Conservation (phyloP, 2,113 vertebrate species). For the Aegithalos caudatus region DNA sequence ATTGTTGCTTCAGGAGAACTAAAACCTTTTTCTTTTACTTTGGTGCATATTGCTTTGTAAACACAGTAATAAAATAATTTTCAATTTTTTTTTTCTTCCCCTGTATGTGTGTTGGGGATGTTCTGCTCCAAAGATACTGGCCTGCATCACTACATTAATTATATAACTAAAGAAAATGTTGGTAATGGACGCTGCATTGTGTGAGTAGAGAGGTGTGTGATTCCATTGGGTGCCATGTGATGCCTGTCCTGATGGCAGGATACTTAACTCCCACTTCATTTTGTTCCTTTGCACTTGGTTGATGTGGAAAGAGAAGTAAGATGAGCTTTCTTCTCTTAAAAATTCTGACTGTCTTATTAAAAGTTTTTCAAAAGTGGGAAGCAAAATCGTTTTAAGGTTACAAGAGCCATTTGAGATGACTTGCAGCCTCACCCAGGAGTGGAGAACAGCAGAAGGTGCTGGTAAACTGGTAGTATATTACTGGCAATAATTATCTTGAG, state of each 20-base stretch:
- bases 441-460: background rate
- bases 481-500: background rate
- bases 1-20: background rate
- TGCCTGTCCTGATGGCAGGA: background rate
- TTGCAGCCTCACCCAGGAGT: background rate
- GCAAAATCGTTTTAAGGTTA: background rate
- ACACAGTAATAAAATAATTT: background rate
- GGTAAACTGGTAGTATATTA: background rate
- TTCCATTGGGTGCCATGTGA: background rate
- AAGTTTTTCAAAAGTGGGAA: background rate
- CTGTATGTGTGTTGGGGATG: accelerated
- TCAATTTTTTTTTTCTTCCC: background rate
- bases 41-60: background rate
- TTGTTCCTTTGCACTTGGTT: background rate
- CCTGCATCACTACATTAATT: background rate
- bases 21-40: background rate
- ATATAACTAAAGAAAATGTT: background rate
- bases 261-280: background rate
- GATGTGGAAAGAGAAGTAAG: background rate
- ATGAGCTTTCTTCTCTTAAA: background rate
- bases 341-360: background rate
- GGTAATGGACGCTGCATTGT: background rate
- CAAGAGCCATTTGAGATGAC: background rate
- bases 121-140: background rate
- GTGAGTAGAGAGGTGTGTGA: accelerated